Conservation (phyloP, 2,113 vertebrate genomes). For the Tachuris rubrigastra region DNA sequence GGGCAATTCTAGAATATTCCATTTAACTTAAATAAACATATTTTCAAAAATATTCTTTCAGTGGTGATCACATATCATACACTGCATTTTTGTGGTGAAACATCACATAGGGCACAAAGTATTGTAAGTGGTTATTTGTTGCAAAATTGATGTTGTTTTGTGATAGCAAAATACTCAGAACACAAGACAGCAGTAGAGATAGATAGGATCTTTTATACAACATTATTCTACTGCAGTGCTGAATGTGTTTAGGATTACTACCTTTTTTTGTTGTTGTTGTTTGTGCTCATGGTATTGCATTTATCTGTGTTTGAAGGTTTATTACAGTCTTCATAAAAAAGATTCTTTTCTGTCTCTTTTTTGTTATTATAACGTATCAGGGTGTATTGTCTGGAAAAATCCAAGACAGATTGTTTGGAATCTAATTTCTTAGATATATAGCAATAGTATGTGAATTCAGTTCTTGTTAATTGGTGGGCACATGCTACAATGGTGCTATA, state of each 20-base stretch:
- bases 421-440: not conserved
- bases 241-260: not conserved
- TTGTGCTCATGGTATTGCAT: not conserved
- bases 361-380: not conserved
- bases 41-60: not conserved
- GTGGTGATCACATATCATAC: not conserved
- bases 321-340: not conserved
- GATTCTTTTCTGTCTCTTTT: not conserved
- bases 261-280: not conserved
- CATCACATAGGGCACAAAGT: not conserved
- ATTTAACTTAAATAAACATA: not conserved
- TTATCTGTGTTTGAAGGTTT: not conserved
- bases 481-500: not conserved
- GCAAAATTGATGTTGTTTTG: not conserved
- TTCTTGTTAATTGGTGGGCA: not conserved
- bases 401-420: not conserved
- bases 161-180: not conserved
- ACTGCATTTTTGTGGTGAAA: not conserved
- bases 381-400: not conserved
- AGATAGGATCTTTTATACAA: not conserved
- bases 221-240: not conserved
- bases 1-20: not conserved
- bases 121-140: not conserved
- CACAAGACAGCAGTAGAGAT: not conserved
- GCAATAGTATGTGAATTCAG: rapidly evolving